These are phyloP conservation scores for Myocastor coypus DNA, from an alignment of 2,113 vertebrate species.

Conservation along the genomic window DNA sequence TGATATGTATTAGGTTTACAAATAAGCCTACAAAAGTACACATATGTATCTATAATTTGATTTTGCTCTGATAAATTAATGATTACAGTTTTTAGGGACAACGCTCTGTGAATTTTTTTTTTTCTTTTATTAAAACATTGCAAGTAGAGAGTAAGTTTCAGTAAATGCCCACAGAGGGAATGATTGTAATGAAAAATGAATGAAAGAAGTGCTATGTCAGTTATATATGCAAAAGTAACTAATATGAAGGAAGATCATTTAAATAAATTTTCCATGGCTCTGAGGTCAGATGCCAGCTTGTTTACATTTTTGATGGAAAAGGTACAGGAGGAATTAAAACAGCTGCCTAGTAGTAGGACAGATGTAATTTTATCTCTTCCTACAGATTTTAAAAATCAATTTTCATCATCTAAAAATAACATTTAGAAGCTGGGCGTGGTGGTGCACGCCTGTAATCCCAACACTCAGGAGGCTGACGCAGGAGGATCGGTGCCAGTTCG, in stretches of 20 bases:
- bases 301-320: neutral
- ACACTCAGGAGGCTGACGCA: too few relatives aligned
- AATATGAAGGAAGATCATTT: neutral
- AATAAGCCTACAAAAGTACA: neutral
- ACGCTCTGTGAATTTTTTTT: neutral
- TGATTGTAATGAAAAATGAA: neutral
- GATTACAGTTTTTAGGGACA: neutral
- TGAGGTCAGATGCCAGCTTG: neutral
- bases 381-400: neutral
- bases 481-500: too few relatives aligned
- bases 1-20: neutral
- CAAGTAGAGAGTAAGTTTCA: neutral
- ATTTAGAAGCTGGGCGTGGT: too few relatives aligned
- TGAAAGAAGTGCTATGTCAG: neutral
- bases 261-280: neutral
- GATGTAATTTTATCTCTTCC: neutral
- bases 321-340: neutral
- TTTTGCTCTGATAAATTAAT: neutral
- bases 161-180: neutral
- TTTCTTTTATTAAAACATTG: neutral
- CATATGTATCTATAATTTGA: neutral
- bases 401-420: neutral
- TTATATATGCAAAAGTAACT: neutral
- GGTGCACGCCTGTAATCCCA: too few relatives aligned
- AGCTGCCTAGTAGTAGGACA: neutral